Conservation (phyloP, 37 sponge, comb jelly and placozoan genomes). For the Petrosia ficiformis region DNA sequence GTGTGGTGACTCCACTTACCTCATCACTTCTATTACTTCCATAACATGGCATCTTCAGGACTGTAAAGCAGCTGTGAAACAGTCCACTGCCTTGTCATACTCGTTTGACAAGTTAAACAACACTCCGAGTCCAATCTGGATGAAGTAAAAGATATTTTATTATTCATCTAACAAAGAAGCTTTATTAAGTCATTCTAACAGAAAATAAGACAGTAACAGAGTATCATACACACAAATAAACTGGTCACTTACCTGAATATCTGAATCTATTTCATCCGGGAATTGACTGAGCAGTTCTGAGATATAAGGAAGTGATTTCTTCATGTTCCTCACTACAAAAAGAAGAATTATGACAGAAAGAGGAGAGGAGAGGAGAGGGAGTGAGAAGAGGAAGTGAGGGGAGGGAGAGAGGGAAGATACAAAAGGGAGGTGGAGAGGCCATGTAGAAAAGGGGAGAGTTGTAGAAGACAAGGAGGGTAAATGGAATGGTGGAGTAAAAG, state of each 20-base stretch:
- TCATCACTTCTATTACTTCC: constrained; percentile 88
- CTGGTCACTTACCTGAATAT: constrained; percentile 61
- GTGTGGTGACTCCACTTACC: constrained; percentile 11
- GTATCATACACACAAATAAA: constrained; percentile 4
- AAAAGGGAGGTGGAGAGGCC: no score
- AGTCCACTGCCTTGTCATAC: constrained; percentile 88
- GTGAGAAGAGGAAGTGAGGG: neutral
- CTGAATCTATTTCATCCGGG: constrained; percentile 63
- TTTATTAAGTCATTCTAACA: neutral
- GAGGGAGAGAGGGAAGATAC: no score
- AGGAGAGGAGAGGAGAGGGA: constrained; percentile 8
- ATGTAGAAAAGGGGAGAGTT: no score
- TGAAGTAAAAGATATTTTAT: no score
- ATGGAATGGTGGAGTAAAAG: no score
- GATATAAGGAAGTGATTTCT: constrained; percentile 47
- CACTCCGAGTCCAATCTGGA: constrained; percentile 74
- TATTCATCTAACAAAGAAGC: no score
- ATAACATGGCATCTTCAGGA: constrained; percentile 85
- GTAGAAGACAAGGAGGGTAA: no score
- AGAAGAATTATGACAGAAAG: constrained; percentile 17
- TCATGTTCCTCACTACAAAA: constrained; percentile 42
- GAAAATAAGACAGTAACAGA: neutral
- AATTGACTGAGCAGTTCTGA: constrained; percentile 64
- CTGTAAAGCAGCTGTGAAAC: constrained; percentile 72
- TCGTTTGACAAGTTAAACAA: constrained; percentile 81